Conservation (phyloP, 2,113 vertebrate species). For the Strigops habroptila region DNA sequence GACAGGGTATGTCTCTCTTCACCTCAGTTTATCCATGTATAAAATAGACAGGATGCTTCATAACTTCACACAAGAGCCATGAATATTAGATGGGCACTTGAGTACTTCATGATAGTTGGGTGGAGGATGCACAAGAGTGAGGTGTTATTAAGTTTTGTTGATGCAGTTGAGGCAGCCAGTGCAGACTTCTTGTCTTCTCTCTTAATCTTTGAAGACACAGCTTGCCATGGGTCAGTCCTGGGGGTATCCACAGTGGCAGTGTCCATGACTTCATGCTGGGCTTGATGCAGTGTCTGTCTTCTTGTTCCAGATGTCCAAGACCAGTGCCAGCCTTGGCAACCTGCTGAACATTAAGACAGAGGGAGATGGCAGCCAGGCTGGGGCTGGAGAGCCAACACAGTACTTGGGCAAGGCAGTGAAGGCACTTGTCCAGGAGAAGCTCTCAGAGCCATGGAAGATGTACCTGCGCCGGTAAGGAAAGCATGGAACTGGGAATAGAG, state of each 20-base stretch:
- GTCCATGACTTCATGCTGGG: background rate
- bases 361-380: conserved; percentile 76
- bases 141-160: background rate
- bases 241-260: background rate
- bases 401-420: conserved; percentile 89
- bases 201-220: background rate
- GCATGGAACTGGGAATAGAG: background rate
- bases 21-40: background rate
- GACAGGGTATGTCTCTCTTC: background rate
- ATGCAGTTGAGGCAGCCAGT: background rate
- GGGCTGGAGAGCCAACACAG: conserved; percentile 77
- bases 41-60: background rate
- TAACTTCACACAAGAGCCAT: background rate
- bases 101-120: background rate
- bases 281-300: conserved; percentile 32
- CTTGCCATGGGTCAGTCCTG: background rate
- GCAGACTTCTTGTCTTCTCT: background rate
- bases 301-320: conserved; percentile 84
- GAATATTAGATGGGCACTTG: background rate
- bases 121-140: background rate
- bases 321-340: conserved; percentile 83
- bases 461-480: conserved; percentile 90
- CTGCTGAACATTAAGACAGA: conserved; percentile 88
- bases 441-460: conserved; percentile 90
- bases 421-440: conserved; percentile 83